Conservation (phyloP, 1,140 invertebrate species). For the Drosophila insularis region DNA sequence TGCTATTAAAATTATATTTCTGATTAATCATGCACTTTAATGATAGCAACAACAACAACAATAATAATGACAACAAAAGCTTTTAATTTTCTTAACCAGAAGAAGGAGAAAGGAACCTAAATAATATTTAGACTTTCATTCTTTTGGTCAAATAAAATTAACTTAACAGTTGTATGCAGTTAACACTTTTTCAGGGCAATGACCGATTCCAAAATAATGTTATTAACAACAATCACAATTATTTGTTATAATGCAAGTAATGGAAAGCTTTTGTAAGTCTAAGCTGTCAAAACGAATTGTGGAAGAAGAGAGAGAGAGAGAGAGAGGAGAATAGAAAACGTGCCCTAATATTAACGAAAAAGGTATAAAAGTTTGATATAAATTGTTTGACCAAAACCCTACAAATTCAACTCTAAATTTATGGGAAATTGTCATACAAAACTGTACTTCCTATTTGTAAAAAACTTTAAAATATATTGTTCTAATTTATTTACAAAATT, state of each 20-base stretch:
- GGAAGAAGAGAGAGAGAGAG: conserved; percentile 25
- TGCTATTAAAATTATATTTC: conserved; percentile 66
- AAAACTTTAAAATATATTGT: too few relatives aligned
- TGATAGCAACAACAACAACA: conserved; percentile 33
- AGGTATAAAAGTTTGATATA: background rate
- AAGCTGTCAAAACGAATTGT: background rate
- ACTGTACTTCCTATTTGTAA: too few relatives aligned
- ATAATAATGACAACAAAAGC: conserved; percentile 17
- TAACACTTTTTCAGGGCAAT: background rate
- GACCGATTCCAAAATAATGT: background rate
- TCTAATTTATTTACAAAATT: too few relatives aligned
- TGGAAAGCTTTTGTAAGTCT: conserved; percentile 33
- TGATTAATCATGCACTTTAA: conserved; percentile 70
- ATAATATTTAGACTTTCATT: conserved; percentile 7
- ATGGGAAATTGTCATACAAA: too few relatives aligned
- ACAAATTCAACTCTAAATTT: too few relatives aligned
- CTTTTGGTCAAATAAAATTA: background rate
- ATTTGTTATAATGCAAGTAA: conserved; percentile 30
- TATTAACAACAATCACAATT: conserved; percentile 1
- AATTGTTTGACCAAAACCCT: too few relatives aligned
- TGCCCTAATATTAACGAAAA: too few relatives aligned
- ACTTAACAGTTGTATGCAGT: conserved; percentile 5
- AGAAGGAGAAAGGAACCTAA: conserved; percentile 2
- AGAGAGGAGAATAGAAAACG: background rate
- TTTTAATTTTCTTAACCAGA: conserved; percentile 34